phyloP scores from a whole-genome alignment of 2,113 vertebrate genomes.

The Megaceryle torquata region DNA sequence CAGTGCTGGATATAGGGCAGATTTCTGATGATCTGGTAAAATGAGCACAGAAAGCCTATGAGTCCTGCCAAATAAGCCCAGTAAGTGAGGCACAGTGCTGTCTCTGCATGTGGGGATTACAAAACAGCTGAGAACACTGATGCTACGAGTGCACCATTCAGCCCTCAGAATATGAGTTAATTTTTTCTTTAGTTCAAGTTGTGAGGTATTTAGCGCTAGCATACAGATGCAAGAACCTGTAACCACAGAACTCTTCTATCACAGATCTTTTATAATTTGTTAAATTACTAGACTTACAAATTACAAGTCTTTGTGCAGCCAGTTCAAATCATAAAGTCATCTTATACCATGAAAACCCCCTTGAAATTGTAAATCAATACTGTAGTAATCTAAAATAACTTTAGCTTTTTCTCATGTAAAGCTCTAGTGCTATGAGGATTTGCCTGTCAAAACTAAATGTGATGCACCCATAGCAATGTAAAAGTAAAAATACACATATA shows the following conservation, averaged over 20 bases:
- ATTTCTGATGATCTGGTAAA: background rate
- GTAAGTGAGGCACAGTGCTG: background rate
- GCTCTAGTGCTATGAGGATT: background rate
- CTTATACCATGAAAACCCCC: background rate
- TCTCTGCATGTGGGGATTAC: background rate
- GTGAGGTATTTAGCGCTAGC: background rate
- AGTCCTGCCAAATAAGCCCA: background rate
- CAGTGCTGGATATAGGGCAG: background rate
- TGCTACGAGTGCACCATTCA: background rate
- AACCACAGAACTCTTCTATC: background rate
- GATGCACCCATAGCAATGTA: background rate
- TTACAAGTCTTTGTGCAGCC: background rate
- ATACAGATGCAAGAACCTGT: background rate
- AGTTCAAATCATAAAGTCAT: background rate
- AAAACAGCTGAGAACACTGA: background rate
- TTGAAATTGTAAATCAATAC: background rate
- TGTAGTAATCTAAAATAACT: background rate
- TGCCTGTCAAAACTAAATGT: background rate
- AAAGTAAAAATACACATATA: background rate
- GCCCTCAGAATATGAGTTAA: rapidly evolving
- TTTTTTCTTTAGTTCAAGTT: background rate
- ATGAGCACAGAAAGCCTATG: rapidly evolving
- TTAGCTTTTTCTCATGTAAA: background rate
- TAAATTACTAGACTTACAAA: background rate
- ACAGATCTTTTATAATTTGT: background rate